phyloP scores from a whole-genome alignment of 1,140 invertebrate species.

The Bicyclus anynana region DNA sequence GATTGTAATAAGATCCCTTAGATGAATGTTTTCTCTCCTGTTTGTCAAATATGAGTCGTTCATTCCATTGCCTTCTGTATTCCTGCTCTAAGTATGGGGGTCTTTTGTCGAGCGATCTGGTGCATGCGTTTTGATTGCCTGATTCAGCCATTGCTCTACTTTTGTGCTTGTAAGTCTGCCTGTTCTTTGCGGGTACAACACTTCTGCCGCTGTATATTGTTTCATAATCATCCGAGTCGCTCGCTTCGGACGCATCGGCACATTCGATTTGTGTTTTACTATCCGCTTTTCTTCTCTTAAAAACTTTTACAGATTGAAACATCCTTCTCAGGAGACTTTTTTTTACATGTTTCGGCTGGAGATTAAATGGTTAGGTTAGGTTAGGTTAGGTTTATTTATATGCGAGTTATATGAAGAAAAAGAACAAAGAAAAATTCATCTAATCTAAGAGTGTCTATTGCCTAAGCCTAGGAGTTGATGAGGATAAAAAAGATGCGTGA shows the following conservation, averaged over 20 bases:
- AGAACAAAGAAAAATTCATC: no score
- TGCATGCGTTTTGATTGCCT: not conserved
- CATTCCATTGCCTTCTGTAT: conserved; percentile 50
- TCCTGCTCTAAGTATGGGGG: conserved; percentile 56
- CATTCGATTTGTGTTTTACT: not conserved
- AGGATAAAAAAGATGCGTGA: no score
- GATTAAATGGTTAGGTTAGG: not conserved
- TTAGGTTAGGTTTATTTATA: no score
- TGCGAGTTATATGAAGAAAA: no score
- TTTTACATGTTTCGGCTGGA: conserved; percentile 40
- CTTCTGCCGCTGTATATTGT: conserved; percentile 48
- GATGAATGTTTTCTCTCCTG: conserved; percentile 25
- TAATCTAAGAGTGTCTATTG: no score
- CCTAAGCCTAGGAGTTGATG: no score
- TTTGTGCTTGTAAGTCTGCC: not conserved
- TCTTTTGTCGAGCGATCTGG: conserved; percentile 12
- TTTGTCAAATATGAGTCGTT: conserved; percentile 40
- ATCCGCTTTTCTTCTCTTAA: conserved; percentile 27
- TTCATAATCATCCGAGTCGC: conserved; percentile 52
- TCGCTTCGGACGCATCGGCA: conserved; percentile 21
- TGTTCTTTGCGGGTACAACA: conserved; percentile 7
- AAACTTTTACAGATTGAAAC: conserved; percentile 43
- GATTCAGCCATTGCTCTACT: not conserved
- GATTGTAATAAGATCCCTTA: conserved; percentile 12
- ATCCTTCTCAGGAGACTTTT: conserved; percentile 45